These are phyloP conservation scores for Drosophila ficusphila DNA, from an alignment of 1,140 invertebrate species.

Conservation along the genomic window DNA sequence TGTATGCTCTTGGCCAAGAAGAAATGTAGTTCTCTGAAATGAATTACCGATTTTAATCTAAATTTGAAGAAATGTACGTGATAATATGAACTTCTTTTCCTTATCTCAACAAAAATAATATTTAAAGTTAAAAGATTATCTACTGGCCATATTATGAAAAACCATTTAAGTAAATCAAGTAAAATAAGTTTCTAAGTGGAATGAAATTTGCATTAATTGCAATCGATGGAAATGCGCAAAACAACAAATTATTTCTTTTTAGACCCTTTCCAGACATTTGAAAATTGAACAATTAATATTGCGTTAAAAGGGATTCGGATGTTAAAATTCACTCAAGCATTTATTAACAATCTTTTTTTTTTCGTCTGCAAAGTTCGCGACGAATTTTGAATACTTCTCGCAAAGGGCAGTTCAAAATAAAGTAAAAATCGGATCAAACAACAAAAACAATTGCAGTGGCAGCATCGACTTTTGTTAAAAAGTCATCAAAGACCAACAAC, in stretches of 20 bases:
- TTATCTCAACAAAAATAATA: no score
- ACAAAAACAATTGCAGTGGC: constrained; percentile 41
- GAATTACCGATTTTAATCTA: not conserved
- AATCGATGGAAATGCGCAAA: no score
- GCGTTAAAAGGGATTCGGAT: not conserved
- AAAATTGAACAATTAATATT: not conserved
- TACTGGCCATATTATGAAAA: no score
- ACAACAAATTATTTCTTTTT: not conserved
- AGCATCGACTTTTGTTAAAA: constrained; percentile 73
- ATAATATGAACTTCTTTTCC: no score
- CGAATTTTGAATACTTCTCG: constrained; percentile 9
- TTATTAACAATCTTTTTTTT: not conserved
- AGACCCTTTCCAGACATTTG: not conserved
- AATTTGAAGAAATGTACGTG: not conserved
- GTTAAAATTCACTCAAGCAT: not conserved
- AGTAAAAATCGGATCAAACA: constrained; percentile 45
- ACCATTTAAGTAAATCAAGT: no score
- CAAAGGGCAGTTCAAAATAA: constrained; percentile 30
- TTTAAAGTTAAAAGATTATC: no score
- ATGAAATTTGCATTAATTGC: no score
- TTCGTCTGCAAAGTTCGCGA: constrained; percentile 9
- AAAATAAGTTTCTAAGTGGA: no score
- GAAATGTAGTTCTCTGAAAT: not conserved
- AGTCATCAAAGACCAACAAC: constrained; percentile 77
- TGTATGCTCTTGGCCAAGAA: constrained; percentile 18